phyloP scores from a whole-genome alignment of 1,140 invertebrate species.

The Atopsyche davidsoni region DNA sequence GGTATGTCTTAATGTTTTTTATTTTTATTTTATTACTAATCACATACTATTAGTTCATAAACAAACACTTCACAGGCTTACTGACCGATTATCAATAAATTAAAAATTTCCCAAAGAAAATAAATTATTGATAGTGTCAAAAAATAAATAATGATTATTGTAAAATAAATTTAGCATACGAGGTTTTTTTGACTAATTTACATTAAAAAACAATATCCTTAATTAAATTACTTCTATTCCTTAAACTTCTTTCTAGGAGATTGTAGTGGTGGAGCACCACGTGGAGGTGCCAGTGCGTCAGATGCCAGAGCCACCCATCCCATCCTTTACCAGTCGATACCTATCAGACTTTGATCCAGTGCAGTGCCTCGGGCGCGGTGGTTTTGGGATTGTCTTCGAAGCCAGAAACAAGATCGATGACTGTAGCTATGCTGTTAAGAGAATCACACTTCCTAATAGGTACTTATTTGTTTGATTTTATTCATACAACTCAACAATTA shows the following conservation, averaged over 20 bases:
- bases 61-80: no score
- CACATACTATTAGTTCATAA: no score
- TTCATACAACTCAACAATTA: neutral
- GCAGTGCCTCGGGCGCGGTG: conserved; percentile 82
- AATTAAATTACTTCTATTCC: no score
- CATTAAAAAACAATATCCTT: no score
- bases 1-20: no score
- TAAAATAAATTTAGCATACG: no score
- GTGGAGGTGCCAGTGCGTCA: conserved; percentile 33
- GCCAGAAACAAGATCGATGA: conserved; percentile 93
- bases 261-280: conserved; percentile 42
- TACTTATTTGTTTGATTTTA: conserved; percentile 38
- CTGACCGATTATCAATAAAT: neutral
- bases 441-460: conserved; percentile 83
- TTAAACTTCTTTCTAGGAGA: conserved; percentile 31
- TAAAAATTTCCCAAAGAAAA: no score
- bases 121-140: no score
- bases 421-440: conserved; percentile 90
- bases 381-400: conserved; percentile 96
- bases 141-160: no score
- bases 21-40: no score
- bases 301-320: conserved; percentile 31
- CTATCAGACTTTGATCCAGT: conserved; percentile 81
- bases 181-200: no score
- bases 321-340: conserved; percentile 65